phyloP scores from a whole-genome alignment of 2,113 vertebrate species.

The Phalacrocorax brasilianus region DNA sequence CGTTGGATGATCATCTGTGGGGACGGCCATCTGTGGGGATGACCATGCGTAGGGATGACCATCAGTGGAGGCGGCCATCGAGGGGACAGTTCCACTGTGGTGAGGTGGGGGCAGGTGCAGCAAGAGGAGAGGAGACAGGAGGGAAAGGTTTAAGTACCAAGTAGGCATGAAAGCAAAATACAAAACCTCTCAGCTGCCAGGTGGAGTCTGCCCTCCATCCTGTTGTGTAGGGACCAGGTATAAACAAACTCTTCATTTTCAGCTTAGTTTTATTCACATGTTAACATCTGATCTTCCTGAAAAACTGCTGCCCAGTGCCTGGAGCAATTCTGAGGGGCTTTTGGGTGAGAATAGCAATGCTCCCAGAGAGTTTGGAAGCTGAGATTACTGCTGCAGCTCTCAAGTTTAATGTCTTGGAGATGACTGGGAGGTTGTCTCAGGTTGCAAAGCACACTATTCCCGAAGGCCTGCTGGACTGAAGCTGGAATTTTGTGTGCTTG shows the following conservation, averaged over 20 bases:
- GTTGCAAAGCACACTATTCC: background rate
- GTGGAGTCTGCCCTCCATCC: background rate
- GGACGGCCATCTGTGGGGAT: background rate
- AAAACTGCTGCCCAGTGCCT: background rate
- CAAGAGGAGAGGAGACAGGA: background rate
- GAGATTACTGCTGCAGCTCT: background rate
- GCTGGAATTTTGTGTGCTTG: fast-evolving
- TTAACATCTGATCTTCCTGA: background rate
- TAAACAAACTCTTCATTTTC: background rate
- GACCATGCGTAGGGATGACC: too few species aligned
- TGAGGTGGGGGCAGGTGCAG: background rate
- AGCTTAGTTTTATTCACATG: background rate
- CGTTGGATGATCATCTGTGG: too few species aligned
- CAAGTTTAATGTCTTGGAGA: background rate
- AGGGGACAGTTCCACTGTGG: background rate
- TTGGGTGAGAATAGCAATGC: background rate
- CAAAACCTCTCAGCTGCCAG: background rate
- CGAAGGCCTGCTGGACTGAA: fast-evolving
- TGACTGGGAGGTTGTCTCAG: background rate
- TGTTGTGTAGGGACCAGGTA: background rate
- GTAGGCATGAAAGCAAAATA: background rate
- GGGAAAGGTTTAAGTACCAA: background rate
- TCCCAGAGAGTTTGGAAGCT: background rate
- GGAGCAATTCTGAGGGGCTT: background rate
- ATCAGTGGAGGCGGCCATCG: too few species aligned